A percentile compares a stretch with the other conserved stretches of the same genome.
Evolutionary conservation across 1,140 invertebrate species (phyloP).

Genomic region (Microplitis mediator): DNA sequence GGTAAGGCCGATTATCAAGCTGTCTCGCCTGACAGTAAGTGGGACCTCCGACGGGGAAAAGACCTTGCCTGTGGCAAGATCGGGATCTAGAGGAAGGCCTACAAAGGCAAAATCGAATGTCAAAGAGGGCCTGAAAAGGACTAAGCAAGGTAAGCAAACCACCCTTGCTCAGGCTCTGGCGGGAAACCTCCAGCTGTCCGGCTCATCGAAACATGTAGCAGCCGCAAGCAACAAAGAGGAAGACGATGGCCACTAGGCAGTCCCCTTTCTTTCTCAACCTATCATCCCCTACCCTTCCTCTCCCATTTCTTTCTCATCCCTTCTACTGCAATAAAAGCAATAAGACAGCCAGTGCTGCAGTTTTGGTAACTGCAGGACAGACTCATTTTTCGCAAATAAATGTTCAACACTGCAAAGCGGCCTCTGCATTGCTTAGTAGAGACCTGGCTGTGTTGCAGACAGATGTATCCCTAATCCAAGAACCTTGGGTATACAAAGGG

Average conservation of each 20-base stretch:
- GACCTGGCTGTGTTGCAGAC: too few species aligned
- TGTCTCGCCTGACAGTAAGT: not conserved
- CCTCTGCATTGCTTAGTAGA: not conserved
- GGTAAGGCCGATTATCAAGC: not conserved
- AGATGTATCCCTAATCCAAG: too few species aligned
- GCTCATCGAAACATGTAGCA: too few species aligned
- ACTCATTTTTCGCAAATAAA: too few species aligned
- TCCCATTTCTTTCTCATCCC: constrained; percentile 55
- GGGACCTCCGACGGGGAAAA: too few species aligned
- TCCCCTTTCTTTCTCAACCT: too few species aligned
- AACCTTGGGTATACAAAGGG: too few species aligned
- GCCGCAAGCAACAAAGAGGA: not conserved
- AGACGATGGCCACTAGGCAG: not conserved
- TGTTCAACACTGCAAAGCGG: not conserved
- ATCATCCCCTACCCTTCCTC: constrained; percentile 35
- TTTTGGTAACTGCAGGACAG: too few species aligned
- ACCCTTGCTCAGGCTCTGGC: not conserved
- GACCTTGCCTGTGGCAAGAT: not conserved
- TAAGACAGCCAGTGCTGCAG: too few species aligned
- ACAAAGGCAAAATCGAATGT: not conserved
- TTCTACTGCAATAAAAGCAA: constrained; percentile 29
- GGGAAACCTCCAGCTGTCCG: not conserved
- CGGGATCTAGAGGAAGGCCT: not conserved
- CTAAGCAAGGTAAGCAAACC: not conserved
- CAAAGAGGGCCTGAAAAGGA: not conserved